phyloP scores from a whole-genome alignment of 2,797 vertebrate genomes.

The Xenentodon cancila region DNA sequence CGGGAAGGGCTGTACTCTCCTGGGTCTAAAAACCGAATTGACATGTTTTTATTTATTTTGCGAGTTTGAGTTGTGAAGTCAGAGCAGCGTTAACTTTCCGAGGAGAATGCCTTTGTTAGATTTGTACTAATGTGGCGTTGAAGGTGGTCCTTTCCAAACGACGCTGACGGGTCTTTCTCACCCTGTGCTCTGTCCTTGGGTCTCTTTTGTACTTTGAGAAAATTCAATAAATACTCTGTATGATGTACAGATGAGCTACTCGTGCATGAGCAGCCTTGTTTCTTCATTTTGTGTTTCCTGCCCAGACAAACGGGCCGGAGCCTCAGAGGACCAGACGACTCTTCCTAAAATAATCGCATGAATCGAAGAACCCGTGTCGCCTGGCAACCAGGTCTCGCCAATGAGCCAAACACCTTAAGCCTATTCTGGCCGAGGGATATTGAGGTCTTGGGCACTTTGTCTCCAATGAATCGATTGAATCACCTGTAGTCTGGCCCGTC shows the following conservation, averaged over 20 bases:
- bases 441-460: too few species aligned
- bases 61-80: conserved; percentile 39
- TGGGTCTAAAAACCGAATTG: conserved; percentile 16
- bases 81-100: conserved; percentile 27
- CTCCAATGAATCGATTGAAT: too few species aligned
- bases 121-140: conserved; percentile 21
- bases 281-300: neutral
- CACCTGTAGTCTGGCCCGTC: too few species aligned
- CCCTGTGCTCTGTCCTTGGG: conserved; percentile 56
- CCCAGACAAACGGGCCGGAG: too few species aligned
- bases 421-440: too few species aligned
- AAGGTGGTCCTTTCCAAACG: conserved; percentile 26
- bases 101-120: conserved; percentile 27
- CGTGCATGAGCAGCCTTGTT: conserved; percentile 8
- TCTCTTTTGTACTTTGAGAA: conserved; percentile 71
- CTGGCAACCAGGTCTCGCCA: too few species aligned
- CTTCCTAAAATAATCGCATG: too few species aligned
- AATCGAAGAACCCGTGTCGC: too few species aligned
- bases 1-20: conserved; percentile 29
- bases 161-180: conserved; percentile 37
- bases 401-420: too few species aligned
- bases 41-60: conserved; percentile 60
- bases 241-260: conserved; percentile 52
- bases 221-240: conserved; percentile 72
- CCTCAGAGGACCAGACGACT: too few species aligned